Evolutionary conservation across 1,140 invertebrate genomes (phyloP).

Genomic region (Brachionus sp.): DNA sequence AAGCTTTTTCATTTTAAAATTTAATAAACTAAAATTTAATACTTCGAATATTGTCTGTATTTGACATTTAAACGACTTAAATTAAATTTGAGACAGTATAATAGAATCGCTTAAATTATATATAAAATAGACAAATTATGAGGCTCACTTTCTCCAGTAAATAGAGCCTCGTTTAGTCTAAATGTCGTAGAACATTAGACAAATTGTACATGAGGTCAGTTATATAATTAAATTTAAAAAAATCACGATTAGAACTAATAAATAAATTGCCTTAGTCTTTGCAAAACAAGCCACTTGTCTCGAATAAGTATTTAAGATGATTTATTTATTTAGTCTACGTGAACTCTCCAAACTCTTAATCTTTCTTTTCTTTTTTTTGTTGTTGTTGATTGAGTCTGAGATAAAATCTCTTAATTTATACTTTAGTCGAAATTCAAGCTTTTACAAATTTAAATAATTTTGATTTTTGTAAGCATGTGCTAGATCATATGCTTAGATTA

Average conservation of each 20-base stretch:
- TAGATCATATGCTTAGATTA: not conserved
- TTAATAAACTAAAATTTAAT: not conserved
- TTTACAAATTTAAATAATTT: not conserved
- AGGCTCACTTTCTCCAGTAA: not conserved
- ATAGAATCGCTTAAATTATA: not conserved
- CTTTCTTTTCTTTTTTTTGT: not conserved
- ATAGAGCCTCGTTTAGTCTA: not conserved
- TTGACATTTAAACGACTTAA: not conserved
- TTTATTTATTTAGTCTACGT: conserved; percentile 5
- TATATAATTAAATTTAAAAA: not conserved
- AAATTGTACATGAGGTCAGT: not conserved
- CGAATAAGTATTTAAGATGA: not conserved
- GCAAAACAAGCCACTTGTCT: not conserved
- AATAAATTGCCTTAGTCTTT: not conserved
- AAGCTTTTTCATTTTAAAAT: not conserved
- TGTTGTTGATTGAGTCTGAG: not conserved
- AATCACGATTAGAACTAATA: conserved; percentile 4
- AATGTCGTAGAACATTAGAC: not conserved
- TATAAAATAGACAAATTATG: not conserved
- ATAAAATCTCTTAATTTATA: not conserved
- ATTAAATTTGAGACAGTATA: not conserved
- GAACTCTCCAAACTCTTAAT: not conserved
- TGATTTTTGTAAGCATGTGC: not conserved
- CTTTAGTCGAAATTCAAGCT: not conserved
- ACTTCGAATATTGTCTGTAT: not conserved